These are phyloP conservation scores for Novumbra hubbsi DNA, from an alignment of 2,797 vertebrate genomes.

Conservation along the genomic window DNA sequence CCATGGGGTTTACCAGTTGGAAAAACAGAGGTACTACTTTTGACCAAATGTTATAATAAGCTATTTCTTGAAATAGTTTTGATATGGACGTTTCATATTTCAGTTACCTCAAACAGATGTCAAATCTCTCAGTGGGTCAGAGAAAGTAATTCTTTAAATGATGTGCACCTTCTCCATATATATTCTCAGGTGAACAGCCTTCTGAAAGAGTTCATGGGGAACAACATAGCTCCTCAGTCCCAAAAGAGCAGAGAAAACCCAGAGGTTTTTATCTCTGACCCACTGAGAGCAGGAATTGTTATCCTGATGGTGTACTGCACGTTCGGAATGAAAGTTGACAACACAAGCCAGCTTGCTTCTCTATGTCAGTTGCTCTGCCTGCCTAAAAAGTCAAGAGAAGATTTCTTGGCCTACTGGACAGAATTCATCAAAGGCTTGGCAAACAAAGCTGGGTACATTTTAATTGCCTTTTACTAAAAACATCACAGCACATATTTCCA, in stretches of 20 bases:
- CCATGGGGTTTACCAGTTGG: not conserved
- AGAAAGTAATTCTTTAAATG: slow-evolving; percentile 46
- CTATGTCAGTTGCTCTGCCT: slow-evolving; percentile 76
- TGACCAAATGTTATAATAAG: too few relatives aligned
- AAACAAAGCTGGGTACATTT: not conserved
- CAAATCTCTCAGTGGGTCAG: not conserved
- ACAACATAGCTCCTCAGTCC: slow-evolving; percentile 50
- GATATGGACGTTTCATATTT: too few relatives aligned
- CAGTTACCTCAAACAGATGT: not conserved
- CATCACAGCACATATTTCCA: too few relatives aligned
- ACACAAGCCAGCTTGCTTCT: too few relatives aligned
- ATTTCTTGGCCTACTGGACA: slow-evolving; percentile 56
- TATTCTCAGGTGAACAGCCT: slow-evolving; percentile 69
- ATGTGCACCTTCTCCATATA: too few relatives aligned
- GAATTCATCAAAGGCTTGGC: slow-evolving; percentile 42
- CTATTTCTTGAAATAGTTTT: too few relatives aligned
- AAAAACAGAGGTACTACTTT: accelerated
- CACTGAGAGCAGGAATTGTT: slow-evolving; percentile 72
- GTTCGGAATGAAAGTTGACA: accelerated
- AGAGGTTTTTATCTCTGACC: slow-evolving; percentile 45
- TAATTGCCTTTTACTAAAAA: not conserved
- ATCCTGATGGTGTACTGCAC: slow-evolving; percentile 27
- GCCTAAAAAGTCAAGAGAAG: slow-evolving; percentile 43
- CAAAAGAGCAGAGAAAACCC: not conserved
- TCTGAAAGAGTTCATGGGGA: slow-evolving; percentile 65